A percentile compares a stretch with the other conserved stretches of the same genome.
Evolutionary conservation across 2,113 vertebrate species (phyloP).

Genomic region (Cololabis saira): DNA sequence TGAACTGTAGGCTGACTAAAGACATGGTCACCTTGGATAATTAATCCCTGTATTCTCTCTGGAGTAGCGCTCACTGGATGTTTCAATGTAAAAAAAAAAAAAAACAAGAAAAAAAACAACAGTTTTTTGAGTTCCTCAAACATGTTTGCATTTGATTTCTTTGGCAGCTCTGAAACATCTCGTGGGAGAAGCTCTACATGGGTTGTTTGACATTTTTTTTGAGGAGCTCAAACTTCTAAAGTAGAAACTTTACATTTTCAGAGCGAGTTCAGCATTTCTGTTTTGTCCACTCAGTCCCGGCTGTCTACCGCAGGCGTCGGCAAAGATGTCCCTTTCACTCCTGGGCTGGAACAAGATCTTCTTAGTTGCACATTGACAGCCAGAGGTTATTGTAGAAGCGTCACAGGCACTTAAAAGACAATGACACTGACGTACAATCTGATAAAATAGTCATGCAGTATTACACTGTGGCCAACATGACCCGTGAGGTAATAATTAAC

Average conservation of each 20-base stretch:
- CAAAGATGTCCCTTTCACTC: slow-evolving; percentile 82
- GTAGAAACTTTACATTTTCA: slow-evolving; percentile 70
- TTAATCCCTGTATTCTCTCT: slow-evolving; percentile 46
- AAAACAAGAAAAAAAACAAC: too few species aligned
- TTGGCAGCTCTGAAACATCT: slow-evolving; percentile 68
- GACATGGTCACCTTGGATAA: slow-evolving; percentile 58
- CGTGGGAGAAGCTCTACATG: slow-evolving; percentile 56
- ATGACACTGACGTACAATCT: slow-evolving; percentile 82
- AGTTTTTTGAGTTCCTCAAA: slow-evolving; percentile 53
- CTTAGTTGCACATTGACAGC: slow-evolving; percentile 68
- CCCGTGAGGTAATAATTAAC: slow-evolving; percentile 78
- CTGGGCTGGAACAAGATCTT: slow-evolving; percentile 74
- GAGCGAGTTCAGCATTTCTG: slow-evolving; percentile 55
- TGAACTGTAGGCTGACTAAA: slow-evolving; percentile 59
- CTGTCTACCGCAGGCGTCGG: slow-evolving; percentile 75
- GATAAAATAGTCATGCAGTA: slow-evolving; percentile 85
- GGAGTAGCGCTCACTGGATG: slow-evolving; percentile 56
- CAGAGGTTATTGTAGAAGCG: slow-evolving; percentile 79
- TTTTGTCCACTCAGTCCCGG: slow-evolving; percentile 61
- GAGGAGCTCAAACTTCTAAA: slow-evolving; percentile 57
- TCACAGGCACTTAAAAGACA: slow-evolving; percentile 85
- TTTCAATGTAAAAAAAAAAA: slow-evolving; percentile 58
- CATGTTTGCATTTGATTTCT: slow-evolving; percentile 66
- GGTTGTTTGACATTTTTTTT: slow-evolving; percentile 51
- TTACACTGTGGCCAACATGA: slow-evolving; percentile 78